phyloP scores from a whole-genome alignment of 2,888 invertebrate species.

The Amphipyra tragopoginis region DNA sequence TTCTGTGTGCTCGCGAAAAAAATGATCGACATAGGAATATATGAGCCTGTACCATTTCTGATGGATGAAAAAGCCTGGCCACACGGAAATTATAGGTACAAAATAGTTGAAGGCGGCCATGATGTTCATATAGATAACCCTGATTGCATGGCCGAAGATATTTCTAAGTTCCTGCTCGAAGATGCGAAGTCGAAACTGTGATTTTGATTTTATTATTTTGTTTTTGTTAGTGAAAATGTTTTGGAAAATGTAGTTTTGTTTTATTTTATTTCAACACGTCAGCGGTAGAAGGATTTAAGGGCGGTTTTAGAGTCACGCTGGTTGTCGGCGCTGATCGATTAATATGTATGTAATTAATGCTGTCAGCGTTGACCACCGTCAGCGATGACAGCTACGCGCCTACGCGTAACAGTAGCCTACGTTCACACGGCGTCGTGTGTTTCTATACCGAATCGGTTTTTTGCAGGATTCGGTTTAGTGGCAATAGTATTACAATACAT shows the following conservation, averaged over 20 bases:
- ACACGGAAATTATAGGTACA: constrained; percentile 69
- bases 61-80: constrained; percentile 72
- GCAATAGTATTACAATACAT: no score
- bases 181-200: constrained; percentile 50
- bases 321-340: no score
- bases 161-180: constrained; percentile 72
- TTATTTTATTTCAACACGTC: no score
- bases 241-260: neutral
- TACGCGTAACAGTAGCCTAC: no score
- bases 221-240: neutral
- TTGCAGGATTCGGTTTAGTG: no score
- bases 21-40: constrained; percentile 60
- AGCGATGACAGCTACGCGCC: no score
- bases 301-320: no score
- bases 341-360: no score
- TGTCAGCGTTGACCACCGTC: no score
- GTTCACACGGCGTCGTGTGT: no score
- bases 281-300: no score
- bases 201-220: constrained; percentile 1
- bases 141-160: constrained; percentile 82
- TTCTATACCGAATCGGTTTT: no score
- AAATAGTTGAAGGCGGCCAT: constrained; percentile 88
- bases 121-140: constrained; percentile 90
- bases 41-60: constrained; percentile 66
- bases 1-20: constrained; percentile 69